A percentile compares a stretch with the other conserved stretches of the same genome.
These are phyloP conservation scores for Calcarius lapponicus DNA, from an alignment of 2,797 vertebrate species.

Conservation along the genomic window DNA sequence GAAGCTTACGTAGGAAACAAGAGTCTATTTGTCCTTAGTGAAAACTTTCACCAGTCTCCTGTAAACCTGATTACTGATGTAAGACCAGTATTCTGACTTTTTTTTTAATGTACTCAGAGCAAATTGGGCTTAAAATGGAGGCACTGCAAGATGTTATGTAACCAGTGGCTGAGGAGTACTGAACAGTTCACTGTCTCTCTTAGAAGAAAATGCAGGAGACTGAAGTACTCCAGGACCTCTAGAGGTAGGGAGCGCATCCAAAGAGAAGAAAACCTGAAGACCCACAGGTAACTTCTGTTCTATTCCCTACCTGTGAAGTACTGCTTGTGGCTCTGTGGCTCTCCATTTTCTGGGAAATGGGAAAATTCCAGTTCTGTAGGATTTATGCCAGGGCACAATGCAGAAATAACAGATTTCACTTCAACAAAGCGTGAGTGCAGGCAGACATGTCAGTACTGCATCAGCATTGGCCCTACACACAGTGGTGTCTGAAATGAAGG, in stretches of 20 bases:
- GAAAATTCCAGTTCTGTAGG: background rate
- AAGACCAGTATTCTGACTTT: background rate
- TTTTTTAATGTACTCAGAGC: background rate
- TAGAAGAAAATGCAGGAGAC: background rate
- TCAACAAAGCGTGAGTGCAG: background rate
- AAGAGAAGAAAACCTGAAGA: background rate
- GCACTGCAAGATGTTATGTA: background rate
- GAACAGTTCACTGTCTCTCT: background rate
- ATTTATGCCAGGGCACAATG: background rate
- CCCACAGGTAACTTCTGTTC: background rate
- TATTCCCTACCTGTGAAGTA: background rate
- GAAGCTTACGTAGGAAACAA: background rate
- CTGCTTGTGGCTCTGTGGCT: background rate
- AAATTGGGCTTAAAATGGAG: background rate
- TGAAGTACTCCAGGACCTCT: background rate
- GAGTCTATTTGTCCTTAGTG: background rate
- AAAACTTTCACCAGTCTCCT: background rate
- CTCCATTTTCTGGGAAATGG: background rate
- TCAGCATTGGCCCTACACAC: background rate
- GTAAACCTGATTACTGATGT: background rate
- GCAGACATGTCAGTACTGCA: background rate
- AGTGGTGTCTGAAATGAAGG: background rate
- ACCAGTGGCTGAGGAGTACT: background rate
- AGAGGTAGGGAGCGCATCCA: background rate
- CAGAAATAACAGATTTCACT: background rate